Conservation (phyloP, 2,888 invertebrate species). For the Ichneumoninae sp. region DNA sequence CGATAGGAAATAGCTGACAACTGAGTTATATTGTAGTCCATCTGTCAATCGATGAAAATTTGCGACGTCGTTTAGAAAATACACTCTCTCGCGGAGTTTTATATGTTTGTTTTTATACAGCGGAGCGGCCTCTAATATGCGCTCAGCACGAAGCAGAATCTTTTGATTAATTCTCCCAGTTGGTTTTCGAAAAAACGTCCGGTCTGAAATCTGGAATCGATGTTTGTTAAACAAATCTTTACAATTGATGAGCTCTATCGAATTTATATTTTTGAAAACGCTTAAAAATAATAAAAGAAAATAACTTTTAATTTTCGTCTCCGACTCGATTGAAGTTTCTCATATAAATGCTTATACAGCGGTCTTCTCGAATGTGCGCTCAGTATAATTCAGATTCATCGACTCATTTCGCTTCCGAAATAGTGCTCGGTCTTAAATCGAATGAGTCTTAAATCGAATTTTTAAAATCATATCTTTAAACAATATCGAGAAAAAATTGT, state of each 20-base stretch:
- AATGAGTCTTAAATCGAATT: too few relatives aligned
- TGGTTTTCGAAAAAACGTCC: too few relatives aligned
- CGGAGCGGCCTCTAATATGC: neutral
- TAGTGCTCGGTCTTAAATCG: too few relatives aligned
- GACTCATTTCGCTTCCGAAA: neutral
- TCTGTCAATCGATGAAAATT: slow-evolving; percentile 11
- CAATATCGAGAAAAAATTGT: neutral
- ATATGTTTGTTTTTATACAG: neutral
- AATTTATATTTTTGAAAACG: neutral
- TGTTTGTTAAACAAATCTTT: neutral
- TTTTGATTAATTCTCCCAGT: neutral
- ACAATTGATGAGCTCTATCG: neutral
- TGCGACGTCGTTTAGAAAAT: slow-evolving; percentile 2
- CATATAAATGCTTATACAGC: neutral
- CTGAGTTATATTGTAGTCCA: neutral
- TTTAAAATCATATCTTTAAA: neutral
- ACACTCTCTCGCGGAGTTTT: neutral
- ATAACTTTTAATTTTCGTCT: too few relatives aligned
- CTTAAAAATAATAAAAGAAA: too few relatives aligned
- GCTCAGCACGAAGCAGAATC: neutral
- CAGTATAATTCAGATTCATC: neutral
- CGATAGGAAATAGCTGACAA: neutral
- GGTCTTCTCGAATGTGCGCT: neutral
- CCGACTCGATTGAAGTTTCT: too few relatives aligned
- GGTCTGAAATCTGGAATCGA: too few relatives aligned